phyloP scores from a whole-genome alignment of 2,113 vertebrate species.

The Ornithorhynchus anatinus region DNA sequence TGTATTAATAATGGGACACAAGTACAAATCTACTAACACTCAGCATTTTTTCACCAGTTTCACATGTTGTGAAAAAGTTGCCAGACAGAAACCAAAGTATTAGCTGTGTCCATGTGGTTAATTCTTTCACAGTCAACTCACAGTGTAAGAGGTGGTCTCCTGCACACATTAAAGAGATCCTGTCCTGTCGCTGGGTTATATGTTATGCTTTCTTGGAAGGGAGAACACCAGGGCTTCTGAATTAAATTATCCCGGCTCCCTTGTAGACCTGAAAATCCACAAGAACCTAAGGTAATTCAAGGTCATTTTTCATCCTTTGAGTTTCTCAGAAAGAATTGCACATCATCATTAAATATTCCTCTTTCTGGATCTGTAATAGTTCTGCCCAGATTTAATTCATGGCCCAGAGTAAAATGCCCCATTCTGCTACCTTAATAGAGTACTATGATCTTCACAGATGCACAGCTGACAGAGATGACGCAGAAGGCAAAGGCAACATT shows the following conservation, averaged over 20 bases:
- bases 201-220: constrained; percentile 32
- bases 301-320: too few relatives aligned
- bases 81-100: constrained; percentile 59
- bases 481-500: too few relatives aligned
- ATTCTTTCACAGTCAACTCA: constrained; percentile 48
- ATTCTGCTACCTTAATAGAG: too few relatives aligned
- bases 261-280: constrained; percentile 10
- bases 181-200: constrained; percentile 46
- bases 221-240: constrained; percentile 23
- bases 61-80: constrained; percentile 51
- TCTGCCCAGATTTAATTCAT: too few relatives aligned
- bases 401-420: too few relatives aligned
- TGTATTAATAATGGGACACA: constrained; percentile 62
- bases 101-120: constrained; percentile 61
- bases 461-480: too few relatives aligned
- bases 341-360: too few relatives aligned
- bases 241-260: constrained; percentile 16
- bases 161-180: constrained; percentile 31
- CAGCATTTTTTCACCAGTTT: constrained; percentile 64
- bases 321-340: too few relatives aligned
- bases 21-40: constrained; percentile 61
- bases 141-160: constrained; percentile 44
- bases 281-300: neutral
- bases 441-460: too few relatives aligned
- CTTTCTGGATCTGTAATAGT: too few relatives aligned